A percentile compares a stretch with the other conserved stretches of the same genome.
phyloP scores from a whole-genome alignment of 2,888 invertebrate species.

The Ectemnius lituratus region DNA sequence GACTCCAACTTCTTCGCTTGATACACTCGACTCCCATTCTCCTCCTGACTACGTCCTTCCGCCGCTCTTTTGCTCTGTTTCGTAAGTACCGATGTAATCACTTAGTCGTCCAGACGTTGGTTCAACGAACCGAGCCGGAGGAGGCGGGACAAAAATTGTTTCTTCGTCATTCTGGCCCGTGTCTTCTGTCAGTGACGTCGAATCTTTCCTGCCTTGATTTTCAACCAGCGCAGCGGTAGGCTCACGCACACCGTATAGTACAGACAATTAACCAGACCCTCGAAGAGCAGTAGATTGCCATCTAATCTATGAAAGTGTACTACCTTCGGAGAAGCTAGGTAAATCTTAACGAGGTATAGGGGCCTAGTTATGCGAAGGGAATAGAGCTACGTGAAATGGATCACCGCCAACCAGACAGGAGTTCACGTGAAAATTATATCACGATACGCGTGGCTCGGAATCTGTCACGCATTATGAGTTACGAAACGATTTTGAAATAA shows the following conservation, averaged over 20 bases:
- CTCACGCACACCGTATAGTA: too few species aligned
- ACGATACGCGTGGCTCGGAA: slow-evolving; percentile 12
- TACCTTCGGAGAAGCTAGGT: too few species aligned
- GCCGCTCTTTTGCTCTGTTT: slow-evolving; percentile 12
- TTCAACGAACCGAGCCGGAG: neutral
- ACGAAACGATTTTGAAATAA: slow-evolving; percentile 55
- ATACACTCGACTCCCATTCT: slow-evolving; percentile 16
- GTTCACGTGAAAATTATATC: slow-evolving; percentile 36
- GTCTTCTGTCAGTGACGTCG: too few species aligned
- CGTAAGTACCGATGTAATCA: slow-evolving; percentile 26
- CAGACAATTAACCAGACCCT: too few species aligned
- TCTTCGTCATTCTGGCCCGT: too few species aligned
- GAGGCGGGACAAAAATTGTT: neutral
- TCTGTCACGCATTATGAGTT: slow-evolving; percentile 58
- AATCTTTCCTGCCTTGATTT: too few species aligned
- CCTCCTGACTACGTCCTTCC: neutral
- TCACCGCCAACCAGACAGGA: neutral
- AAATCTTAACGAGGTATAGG: too few species aligned
- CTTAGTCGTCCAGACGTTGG: neutral
- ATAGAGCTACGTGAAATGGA: too few species aligned
- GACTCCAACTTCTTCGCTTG: slow-evolving; percentile 8
- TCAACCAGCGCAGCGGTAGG: too few species aligned
- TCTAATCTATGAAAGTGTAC: too few species aligned
- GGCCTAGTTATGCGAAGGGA: too few species aligned
- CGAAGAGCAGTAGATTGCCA: too few species aligned